Conservation (phyloP, 2,113 vertebrate species). For the Syngnathus scovelli region DNA sequence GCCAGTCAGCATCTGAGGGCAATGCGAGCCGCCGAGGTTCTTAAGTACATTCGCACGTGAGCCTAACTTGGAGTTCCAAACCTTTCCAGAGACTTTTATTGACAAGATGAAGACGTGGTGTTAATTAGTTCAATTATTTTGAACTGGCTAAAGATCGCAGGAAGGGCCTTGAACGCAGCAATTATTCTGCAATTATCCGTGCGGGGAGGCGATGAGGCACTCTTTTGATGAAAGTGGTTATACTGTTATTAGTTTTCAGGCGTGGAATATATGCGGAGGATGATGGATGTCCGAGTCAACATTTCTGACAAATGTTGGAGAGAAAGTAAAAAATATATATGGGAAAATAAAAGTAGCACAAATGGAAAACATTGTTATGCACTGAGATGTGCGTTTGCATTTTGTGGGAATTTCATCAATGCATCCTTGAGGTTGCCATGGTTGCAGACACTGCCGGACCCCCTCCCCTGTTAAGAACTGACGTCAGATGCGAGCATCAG, state of each 20-base stretch:
- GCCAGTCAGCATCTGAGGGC: conserved; percentile 43
- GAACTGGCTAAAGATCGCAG: conserved; percentile 49
- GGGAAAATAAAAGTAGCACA: not conserved
- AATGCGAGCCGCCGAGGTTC: conserved; percentile 19
- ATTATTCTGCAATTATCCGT: conserved; percentile 3
- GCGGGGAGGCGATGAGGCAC: not conserved
- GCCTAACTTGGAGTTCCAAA: conserved; percentile 37
- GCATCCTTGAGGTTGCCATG: conserved; percentile 54
- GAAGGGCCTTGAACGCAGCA: conserved; percentile 50
- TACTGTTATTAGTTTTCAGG: no score
- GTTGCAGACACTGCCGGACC: conserved; percentile 49
- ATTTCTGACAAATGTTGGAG: no score
- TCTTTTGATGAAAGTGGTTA: not conserved
- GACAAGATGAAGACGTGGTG: no score
- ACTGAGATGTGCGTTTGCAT: not conserved
- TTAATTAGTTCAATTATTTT: conserved; percentile 8
- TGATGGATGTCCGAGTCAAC: no score
- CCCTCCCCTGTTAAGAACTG: conserved; percentile 12
- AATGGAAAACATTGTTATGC: not conserved
- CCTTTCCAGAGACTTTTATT: conserved; percentile 51
- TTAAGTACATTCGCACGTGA: conserved; percentile 53
- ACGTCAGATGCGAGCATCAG: conserved; percentile 34
- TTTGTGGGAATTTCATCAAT: conserved; percentile 7
- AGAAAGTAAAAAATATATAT: no score
- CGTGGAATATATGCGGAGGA: no score